These are phyloP conservation scores for Molossus molossus DNA, from an alignment of 2,797 vertebrate species.

Conservation along the genomic window DNA sequence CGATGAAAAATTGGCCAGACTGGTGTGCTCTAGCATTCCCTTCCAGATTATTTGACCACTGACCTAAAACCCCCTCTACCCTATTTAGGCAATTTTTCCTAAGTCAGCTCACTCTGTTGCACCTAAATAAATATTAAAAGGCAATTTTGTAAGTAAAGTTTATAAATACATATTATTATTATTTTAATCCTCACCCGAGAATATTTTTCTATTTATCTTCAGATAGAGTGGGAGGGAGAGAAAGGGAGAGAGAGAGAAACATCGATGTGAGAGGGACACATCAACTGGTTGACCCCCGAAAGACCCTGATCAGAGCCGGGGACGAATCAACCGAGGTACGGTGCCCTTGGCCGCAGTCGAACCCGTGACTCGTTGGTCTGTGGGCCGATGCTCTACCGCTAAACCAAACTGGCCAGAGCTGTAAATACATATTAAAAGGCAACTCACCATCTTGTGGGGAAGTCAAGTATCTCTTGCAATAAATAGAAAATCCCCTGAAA, in stretches of 20 bases:
- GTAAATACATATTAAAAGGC: neutral
- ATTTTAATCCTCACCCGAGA: no score
- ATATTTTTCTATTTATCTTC: no score
- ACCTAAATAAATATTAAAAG: neutral
- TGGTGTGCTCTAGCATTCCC: neutral
- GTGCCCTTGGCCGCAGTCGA: no score
- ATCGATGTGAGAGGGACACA: no score
- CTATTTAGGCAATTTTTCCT: neutral
- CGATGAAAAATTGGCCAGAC: neutral
- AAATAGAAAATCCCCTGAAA: neutral
- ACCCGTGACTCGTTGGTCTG: no score
- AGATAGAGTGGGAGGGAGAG: no score
- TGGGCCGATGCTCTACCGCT: no score
- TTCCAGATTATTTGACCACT: neutral
- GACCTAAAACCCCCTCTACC: neutral
- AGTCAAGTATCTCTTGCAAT: neutral
- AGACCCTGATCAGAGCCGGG: no score
- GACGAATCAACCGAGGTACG: no score
- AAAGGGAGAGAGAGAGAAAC: no score
- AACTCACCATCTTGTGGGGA: neutral
- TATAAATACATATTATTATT: neutral
- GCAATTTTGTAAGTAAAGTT: neutral
- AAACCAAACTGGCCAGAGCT: no score
- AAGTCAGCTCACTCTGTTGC: neutral
- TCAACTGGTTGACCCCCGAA: no score